Conservation (phyloP, 2,888 invertebrate genomes). For the Tupiocoris notatus region DNA sequence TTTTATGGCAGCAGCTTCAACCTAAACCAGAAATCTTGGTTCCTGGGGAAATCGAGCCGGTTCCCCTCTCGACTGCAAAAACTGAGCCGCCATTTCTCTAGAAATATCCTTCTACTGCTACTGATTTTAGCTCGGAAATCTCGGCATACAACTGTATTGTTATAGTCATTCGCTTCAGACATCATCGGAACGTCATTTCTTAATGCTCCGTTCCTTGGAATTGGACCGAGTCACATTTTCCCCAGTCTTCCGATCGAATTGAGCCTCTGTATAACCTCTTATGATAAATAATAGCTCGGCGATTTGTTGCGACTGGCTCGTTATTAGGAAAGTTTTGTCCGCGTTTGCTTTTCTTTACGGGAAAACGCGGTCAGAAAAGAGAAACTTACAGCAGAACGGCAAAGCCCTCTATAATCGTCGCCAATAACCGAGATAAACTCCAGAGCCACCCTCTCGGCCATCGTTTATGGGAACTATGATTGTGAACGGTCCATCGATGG, state of each 20-base stretch:
- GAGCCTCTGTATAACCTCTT: neutral
- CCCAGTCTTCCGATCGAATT: neutral
- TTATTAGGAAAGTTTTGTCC: slow-evolving; percentile 25
- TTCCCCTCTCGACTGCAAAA: too few species aligned
- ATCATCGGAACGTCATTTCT: too few species aligned
- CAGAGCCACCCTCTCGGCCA: slow-evolving; percentile 21
- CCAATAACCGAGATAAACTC: slow-evolving; percentile 34
- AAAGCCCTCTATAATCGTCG: slow-evolving; percentile 18
- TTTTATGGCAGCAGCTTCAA: too few species aligned
- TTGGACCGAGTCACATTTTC: neutral
- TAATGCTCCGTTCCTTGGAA: neutral
- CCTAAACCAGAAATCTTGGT: too few species aligned
- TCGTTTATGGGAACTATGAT: slow-evolving; percentile 28
- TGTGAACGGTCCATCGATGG: slow-evolving; percentile 8
- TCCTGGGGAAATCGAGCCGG: too few species aligned
- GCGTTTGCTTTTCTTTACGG: neutral
- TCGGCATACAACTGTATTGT: too few species aligned
- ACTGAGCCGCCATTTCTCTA: too few species aligned
- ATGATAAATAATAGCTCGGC: slow-evolving; percentile 19
- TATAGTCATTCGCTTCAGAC: too few species aligned
- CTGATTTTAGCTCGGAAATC: too few species aligned
- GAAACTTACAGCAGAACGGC: neutral
- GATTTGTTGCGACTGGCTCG: slow-evolving; percentile 19
- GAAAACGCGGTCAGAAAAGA: neutral
- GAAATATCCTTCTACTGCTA: too few species aligned